Evolutionary conservation across 2,888 invertebrate species (phyloP), one percentile per base, ranked within the genome.

Genomic region (Lapara coniferarum): DNA sequence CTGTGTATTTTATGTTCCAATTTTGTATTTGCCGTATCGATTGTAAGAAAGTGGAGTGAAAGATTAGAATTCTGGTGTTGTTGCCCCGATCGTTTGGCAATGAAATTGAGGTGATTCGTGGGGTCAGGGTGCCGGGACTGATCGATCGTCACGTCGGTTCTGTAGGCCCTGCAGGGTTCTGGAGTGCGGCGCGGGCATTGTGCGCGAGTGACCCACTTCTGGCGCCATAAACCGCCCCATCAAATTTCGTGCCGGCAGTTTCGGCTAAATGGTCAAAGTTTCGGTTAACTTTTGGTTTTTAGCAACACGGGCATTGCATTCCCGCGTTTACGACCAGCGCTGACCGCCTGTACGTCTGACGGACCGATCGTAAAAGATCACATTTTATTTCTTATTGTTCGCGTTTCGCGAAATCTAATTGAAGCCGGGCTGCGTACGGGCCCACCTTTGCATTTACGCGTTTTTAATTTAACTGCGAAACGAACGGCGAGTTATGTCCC

Each of bases 361-460:
- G 87, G 85, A 80, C 80, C 73, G 85, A 81, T 92, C 93, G 91
- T 93, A 92, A 93, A 93, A 89, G 91, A 86, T 83, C 89, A 83
- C 80, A 91, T 91, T 93, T 93, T 93, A 93, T 91, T 90, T 89
- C 92, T 93, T 92, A 93, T 93, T 93, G 93, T 93, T 92, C 92
- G 89, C 87, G 86, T 89, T 90, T 91, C 88, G 91, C 90, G 89
- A 93, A 92, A 91, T 91, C 91, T 91, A 92, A 93, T 93, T 92
- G 93, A 91, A 92, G 90, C 86, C 80, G 85, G 86, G 83, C 78
- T 81, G 76, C 69, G 77, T 74, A 71, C 75, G 84, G 70, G 74
- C 77, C 84, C 88, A 82, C 88, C 86, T 83, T 83, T 79, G 80
- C 81, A 80, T 92, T 92, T 91, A 92, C 89, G 89, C 84, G 86